Base-by-base conservation (phyloP, 1,140 invertebrate genomes). In the Heliconius eleuchia region DNA sequence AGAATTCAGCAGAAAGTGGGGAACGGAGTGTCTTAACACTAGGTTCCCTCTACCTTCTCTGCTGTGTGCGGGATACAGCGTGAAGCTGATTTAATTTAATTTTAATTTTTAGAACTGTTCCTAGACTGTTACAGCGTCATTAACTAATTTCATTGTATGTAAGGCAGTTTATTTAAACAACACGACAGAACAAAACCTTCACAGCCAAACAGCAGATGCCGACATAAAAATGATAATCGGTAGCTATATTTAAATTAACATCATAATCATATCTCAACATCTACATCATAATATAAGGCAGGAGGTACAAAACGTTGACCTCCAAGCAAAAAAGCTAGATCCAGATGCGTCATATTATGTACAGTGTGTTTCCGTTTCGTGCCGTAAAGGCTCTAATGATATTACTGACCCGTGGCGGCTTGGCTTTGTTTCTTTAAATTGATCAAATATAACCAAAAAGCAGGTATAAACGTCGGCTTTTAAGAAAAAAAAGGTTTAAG, bases 381-480 rank as follows among this genome's bases (percentile, higher is more conserved):
- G 71, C 77, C 74, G 70, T 78, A 79, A 73, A 50, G 80, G 42
- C 77, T 79, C 73, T 82, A 89, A 88, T 88, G 86, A 86, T 88
- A 87, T 71, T 83, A 84, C 81, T 86, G 87, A 87, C 86, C 89
- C 84, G 57, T 71, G 60, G 66, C 79, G 52, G 72, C 34, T 39
- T 71, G 74, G 75, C 77, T 78, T 81, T 81, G 80, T 81, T 74
- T 82, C 70, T 6, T 71, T 34, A 78, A 73, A 46, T 50, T 37
- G 34, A 66, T 74, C 77, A 71, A 71, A 37, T 71, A 71, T 39
- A 30, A 71, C 50, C 50, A 7, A 52, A 52, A 52, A 7, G 50
- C 50, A 52, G 50, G 50, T 52, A 52, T 52, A 52, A 19, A 19
- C 19, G 16, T 52, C 50, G 5, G 50, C 18, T 52, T 19, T 52